Percentiles rank a stretch among this genome's conserved stretches.
These are phyloP conservation scores for Eufriesea mexicana DNA, from an alignment of 1,140 invertebrate genomes.

Conservation along the genomic window DNA sequence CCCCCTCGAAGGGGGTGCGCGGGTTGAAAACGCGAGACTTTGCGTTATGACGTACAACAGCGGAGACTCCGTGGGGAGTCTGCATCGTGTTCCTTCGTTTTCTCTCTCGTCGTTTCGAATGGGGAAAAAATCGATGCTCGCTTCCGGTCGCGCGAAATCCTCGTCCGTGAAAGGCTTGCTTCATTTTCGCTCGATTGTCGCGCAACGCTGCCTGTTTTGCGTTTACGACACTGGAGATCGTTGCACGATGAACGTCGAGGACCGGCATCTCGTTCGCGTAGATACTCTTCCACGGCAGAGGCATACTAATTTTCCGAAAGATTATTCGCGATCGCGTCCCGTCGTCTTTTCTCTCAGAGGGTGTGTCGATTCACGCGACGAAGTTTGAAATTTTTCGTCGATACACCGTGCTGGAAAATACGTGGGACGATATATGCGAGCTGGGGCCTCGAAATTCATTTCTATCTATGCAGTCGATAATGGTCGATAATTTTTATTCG, in stretches of 20 bases:
- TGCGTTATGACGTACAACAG: background rate
- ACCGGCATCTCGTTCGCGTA: background rate
- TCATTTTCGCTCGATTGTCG: constrained; percentile 1
- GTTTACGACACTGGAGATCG: background rate
- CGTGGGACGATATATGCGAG: no score
- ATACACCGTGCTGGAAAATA: no score
- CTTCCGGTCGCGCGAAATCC: background rate
- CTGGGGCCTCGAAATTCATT: no score
- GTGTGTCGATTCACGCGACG: no score
- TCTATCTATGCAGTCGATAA: no score
- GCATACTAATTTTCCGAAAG: background rate
- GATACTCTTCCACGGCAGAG: background rate
- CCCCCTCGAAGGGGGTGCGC: no score
- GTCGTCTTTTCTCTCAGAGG: no score
- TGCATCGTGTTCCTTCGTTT: no score
- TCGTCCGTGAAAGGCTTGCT: background rate
- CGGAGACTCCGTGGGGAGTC: background rate
- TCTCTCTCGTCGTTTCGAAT: background rate
- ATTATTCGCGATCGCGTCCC: no score
- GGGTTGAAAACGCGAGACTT: background rate
- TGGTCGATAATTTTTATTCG: no score
- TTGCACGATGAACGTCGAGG: background rate
- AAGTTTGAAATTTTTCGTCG: no score
- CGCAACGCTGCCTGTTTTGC: background rate
- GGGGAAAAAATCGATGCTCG: constrained; percentile 29